These are phyloP conservation scores for Xyrichtys novacula DNA, from an alignment of 2,797 vertebrate genomes.

Conservation along the genomic window DNA sequence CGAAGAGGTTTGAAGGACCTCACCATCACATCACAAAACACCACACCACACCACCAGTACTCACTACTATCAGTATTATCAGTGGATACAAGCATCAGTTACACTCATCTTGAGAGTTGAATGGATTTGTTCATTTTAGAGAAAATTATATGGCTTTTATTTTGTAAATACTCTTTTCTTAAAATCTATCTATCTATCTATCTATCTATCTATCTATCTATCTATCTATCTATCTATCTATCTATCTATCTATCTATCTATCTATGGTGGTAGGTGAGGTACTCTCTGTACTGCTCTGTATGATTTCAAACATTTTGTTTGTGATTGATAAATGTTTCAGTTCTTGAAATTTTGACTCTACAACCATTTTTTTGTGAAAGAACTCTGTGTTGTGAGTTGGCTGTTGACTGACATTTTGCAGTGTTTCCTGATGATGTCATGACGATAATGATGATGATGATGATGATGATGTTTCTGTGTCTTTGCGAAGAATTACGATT, in stretches of 20 bases:
- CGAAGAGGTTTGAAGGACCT: conserved; percentile 67
- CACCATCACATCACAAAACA: conserved; percentile 68
- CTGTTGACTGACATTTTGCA: conserved; percentile 72
- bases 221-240: conserved; percentile 84
- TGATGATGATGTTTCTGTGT: conserved; percentile 74
- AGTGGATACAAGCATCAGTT: conserved; percentile 71
- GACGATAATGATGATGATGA: conserved; percentile 61
- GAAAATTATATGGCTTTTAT: conserved; percentile 75
- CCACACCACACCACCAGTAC: conserved; percentile 67
- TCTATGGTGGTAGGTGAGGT: conserved; percentile 64
- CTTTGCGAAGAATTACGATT: conserved; percentile 76
- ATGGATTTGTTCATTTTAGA: conserved; percentile 94
- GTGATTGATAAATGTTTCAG: conserved; percentile 64
- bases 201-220: conserved; percentile 85
- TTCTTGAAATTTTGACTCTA: conserved; percentile 69
- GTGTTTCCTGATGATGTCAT: conserved; percentile 77
- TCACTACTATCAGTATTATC: conserved; percentile 75
- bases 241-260: conserved; percentile 86
- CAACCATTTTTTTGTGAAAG: conserved; percentile 76
- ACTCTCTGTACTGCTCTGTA: conserved; percentile 64
- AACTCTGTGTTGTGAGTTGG: conserved; percentile 81
- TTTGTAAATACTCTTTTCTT: conserved; percentile 82
- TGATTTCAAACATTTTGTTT: conserved; percentile 68
- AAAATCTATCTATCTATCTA: conserved; percentile 53
- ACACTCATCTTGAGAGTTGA: conserved; percentile 72